These are phyloP conservation scores for Austrolebias charrua DNA, from an alignment of 2,797 vertebrate species.

Conservation along the genomic window DNA sequence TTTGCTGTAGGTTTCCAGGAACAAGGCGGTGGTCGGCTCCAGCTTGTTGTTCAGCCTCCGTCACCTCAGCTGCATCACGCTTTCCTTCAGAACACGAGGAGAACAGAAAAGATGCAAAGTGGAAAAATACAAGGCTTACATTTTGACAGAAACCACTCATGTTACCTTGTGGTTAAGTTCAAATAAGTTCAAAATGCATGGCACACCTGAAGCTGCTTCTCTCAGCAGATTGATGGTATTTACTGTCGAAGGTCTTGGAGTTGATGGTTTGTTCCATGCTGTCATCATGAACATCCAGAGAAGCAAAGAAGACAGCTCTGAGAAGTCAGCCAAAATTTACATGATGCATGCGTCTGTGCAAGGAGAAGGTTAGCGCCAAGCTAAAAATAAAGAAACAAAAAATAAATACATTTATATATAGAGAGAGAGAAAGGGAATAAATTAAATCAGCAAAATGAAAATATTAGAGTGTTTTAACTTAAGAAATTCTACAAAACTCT, in stretches of 20 bases:
- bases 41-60: background rate
- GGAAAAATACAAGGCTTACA: background rate
- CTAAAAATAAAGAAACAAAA: too few relatives aligned
- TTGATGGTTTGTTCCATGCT: constrained; percentile 36
- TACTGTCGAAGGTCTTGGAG: constrained; percentile 28
- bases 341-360: constrained; percentile 29
- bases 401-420: too few relatives aligned
- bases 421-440: constrained; percentile 14
- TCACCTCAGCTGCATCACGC: too few relatives aligned
- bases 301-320: constrained; percentile 44
- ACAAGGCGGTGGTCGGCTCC: background rate
- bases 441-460: constrained; percentile 14
- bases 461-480: background rate
- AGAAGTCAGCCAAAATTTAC: constrained; percentile 43
- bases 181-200: background rate
- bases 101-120: background rate
- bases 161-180: background rate
- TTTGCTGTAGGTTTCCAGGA: background rate
- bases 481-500: too few relatives aligned
- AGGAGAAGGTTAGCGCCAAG: constrained; percentile 12
- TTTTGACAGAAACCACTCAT: too few relatives aligned
- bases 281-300: constrained; percentile 33
- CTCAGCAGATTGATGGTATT: constrained; percentile 32
- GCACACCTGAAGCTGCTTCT: constrained; percentile 14
- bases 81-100: background rate